Percentiles rank a stretch among this genome's conserved stretches.
Evolutionary conservation across 2,888 invertebrate species (phyloP).

Genomic region (Periphyllus acericola): DNA sequence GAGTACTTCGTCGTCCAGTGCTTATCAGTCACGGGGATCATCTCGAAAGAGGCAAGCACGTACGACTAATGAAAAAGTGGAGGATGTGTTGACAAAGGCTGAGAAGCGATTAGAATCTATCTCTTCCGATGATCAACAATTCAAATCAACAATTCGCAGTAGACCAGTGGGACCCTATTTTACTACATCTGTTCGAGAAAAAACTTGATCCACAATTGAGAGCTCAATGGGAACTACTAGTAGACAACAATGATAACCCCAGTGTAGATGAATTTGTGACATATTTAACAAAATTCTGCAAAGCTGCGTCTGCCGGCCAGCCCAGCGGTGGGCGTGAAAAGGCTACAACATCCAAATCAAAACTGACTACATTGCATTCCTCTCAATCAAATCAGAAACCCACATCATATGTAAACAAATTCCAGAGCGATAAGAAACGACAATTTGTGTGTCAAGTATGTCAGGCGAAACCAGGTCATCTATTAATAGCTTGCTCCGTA

Average conservation of each 20-base stretch:
- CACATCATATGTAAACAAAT: too few relatives aligned
- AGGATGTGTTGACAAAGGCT: slow-evolving; percentile 9
- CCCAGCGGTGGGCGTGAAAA: too few relatives aligned
- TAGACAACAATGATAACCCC: too few relatives aligned
- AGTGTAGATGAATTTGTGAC: too few relatives aligned
- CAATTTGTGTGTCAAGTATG: slow-evolving; percentile 25
- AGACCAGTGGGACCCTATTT: too few relatives aligned
- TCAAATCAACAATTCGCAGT: not conserved
- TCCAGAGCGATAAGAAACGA: too few relatives aligned
- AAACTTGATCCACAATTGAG: too few relatives aligned
- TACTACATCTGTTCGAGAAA: too few relatives aligned
- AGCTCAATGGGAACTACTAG: too few relatives aligned
- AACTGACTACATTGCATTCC: not conserved
- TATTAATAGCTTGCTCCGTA: too few relatives aligned
- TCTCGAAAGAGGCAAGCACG: slow-evolving; percentile 5
- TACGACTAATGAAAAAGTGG: not conserved
- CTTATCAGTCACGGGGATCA: not conserved
- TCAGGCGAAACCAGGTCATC: not conserved
- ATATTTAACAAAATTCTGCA: too few relatives aligned
- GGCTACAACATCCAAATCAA: not conserved
- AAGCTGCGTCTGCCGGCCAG: too few relatives aligned
- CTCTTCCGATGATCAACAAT: not conserved
- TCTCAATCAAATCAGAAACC: not conserved
- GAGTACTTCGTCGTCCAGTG: slow-evolving; percentile 5
- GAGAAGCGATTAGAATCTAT: slow-evolving; percentile 12